A percentile compares a stretch with the other conserved stretches of the same genome.
Conservation (phyloP, 2,113 vertebrate species). For the Vulpes ferrilata region DNA sequence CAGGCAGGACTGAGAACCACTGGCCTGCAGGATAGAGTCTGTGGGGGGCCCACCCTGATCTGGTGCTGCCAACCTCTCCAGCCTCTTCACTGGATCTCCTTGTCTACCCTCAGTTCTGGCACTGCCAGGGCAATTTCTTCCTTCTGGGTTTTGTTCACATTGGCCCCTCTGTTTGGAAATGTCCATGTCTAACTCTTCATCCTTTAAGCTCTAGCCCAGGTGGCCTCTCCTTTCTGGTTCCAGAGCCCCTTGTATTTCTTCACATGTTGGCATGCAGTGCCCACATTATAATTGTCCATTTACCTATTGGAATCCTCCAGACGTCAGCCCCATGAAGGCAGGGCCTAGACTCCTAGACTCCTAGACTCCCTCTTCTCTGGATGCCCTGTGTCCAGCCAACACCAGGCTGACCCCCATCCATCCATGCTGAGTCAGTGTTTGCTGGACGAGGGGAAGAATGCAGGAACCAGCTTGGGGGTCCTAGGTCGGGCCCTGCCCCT, state of each 20-base stretch:
- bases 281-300: fast-evolving
- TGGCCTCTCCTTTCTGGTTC: background rate
- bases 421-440: background rate
- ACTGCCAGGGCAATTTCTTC: background rate
- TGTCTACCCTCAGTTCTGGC: background rate
- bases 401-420: too few relatives aligned
- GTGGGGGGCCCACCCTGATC: background rate
- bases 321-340: background rate
- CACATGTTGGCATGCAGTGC: background rate
- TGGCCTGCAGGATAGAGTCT: background rate
- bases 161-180: background rate
- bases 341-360: too few relatives aligned
- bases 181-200: background rate
- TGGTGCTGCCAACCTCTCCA: background rate
- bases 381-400: background rate
- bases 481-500: background rate
- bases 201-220: background rate
- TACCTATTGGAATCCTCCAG: background rate
- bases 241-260: background rate
- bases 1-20: background rate
- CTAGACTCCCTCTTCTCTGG: background rate
- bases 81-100: background rate
- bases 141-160: background rate
- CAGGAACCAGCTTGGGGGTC: background rate
- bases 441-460: background rate